phyloP scores from a whole-genome alignment of 2,888 invertebrate species.

The Malthinus flaveolus region DNA sequence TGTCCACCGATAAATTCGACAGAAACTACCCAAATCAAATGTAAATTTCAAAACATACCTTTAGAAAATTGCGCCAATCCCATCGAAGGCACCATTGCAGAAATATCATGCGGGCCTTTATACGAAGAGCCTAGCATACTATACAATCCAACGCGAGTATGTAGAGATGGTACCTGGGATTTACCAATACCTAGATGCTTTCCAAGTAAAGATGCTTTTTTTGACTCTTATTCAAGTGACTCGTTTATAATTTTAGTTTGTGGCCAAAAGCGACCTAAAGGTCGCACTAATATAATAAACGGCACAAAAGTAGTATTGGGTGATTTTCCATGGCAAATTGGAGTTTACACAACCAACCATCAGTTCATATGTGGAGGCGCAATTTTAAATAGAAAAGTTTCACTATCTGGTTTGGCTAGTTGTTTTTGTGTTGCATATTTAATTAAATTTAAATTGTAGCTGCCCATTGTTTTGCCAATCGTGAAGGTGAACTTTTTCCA shows the following conservation, averaged over 20 bases:
- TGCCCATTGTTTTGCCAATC: conserved; percentile 45
- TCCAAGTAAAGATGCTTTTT: background rate
- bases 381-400: conserved; percentile 38
- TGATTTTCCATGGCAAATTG: conserved; percentile 44
- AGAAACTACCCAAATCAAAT: background rate
- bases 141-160: background rate
- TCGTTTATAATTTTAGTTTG: conserved; percentile 36
- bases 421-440: background rate
- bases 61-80: background rate
- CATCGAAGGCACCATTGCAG: background rate
- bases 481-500: conserved; percentile 19
- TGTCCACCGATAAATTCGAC: background rate
- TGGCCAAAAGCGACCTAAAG: conserved; percentile 43
- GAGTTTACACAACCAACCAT: conserved; percentile 35
- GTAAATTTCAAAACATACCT: background rate
- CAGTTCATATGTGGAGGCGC: conserved; percentile 44
- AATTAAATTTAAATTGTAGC: conserved; percentile 34
- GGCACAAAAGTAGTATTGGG: background rate
- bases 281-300: conserved; percentile 10
- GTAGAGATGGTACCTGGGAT: background rate
- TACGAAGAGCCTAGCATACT: background rate
- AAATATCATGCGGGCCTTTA: background rate
- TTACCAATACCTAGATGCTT: background rate
- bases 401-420: conserved; percentile 43
- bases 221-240: too few relatives aligned